Evolutionary conservation across 1,140 invertebrate genomes (phyloP).

Genomic region (Homalodisca vitripennis): DNA sequence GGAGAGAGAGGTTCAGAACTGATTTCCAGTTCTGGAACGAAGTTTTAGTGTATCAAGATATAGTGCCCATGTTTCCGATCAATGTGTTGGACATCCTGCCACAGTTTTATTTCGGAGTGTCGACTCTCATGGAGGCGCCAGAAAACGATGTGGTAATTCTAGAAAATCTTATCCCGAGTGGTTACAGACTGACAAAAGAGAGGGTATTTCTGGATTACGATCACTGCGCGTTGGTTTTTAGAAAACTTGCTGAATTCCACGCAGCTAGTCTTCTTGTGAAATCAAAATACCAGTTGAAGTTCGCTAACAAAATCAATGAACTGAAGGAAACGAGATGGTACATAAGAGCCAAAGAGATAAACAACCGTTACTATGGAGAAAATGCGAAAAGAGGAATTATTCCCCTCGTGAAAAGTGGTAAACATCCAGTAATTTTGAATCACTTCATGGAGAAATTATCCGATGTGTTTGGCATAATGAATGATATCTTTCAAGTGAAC

Average conservation of each 20-base stretch:
- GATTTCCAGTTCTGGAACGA: slow-evolving; percentile 36
- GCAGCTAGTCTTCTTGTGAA: slow-evolving; percentile 42
- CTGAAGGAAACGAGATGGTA: slow-evolving; percentile 37
- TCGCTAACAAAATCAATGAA: slow-evolving; percentile 42
- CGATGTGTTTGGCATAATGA: background rate
- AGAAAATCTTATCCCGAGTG: slow-evolving; percentile 42
- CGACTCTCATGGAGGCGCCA: background rate
- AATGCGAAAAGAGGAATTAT: slow-evolving; percentile 24
- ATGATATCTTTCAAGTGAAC: slow-evolving; percentile 13
- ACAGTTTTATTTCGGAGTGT: slow-evolving; percentile 34
- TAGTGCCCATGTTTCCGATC: slow-evolving; percentile 27
- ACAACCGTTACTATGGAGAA: background rate
- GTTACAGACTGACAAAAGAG: slow-evolving; percentile 26
- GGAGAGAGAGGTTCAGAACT: background rate
- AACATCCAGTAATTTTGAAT: background rate
- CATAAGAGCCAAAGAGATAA: slow-evolving; percentile 25
- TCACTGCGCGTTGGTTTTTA: slow-evolving; percentile 44
- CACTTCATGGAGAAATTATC: background rate
- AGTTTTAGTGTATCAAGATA: slow-evolving; percentile 34
- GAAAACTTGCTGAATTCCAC: slow-evolving; percentile 48
- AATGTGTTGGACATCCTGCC: slow-evolving; percentile 19
- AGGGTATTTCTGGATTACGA: slow-evolving; percentile 36
- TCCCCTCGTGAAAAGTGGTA: background rate
- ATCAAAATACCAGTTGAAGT: slow-evolving; percentile 42
- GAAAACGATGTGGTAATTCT: slow-evolving; percentile 41